Evolutionary conservation across 2,113 vertebrate genomes (phyloP).

Genomic region (Mirza zaza): DNA sequence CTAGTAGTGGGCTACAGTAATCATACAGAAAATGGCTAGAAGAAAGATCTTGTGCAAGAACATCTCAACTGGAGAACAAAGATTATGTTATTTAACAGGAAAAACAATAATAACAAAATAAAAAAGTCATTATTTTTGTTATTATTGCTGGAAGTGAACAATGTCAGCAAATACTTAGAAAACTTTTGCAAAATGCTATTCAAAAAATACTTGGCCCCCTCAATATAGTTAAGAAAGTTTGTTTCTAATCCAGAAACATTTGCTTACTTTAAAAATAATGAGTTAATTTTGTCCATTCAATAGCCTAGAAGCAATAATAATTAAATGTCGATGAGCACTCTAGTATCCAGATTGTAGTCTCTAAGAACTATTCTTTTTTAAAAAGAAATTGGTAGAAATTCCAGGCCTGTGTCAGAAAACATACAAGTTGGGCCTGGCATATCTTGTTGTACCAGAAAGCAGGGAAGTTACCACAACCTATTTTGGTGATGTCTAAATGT

Average conservation of each 20-base stretch:
- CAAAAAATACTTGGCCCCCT: conserved; percentile 43
- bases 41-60: conserved; percentile 59
- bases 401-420: background rate
- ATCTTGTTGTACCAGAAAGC: background rate
- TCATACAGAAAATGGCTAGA: conserved; percentile 70
- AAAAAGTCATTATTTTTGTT: conserved; percentile 39
- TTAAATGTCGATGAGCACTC: background rate
- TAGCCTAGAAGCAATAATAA: background rate
- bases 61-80: conserved; percentile 71
- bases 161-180: conserved; percentile 57
- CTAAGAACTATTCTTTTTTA: background rate
- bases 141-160: conserved; percentile 58
- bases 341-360: background rate
- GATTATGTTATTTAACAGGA: conserved; percentile 52
- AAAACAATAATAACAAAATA: background rate
- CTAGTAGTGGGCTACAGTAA: conserved; percentile 54
- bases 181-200: conserved; percentile 59
- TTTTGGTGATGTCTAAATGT: background rate
- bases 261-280: conserved; percentile 29
- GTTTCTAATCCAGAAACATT: conserved; percentile 47
- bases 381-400: conserved; percentile 1
- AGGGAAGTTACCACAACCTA: background rate
- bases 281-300: background rate
- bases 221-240: conserved; percentile 8
- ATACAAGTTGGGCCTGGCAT: background rate